Evolutionary conservation across 2,888 invertebrate species (phyloP).

Genomic region (Syritta pipiens): DNA sequence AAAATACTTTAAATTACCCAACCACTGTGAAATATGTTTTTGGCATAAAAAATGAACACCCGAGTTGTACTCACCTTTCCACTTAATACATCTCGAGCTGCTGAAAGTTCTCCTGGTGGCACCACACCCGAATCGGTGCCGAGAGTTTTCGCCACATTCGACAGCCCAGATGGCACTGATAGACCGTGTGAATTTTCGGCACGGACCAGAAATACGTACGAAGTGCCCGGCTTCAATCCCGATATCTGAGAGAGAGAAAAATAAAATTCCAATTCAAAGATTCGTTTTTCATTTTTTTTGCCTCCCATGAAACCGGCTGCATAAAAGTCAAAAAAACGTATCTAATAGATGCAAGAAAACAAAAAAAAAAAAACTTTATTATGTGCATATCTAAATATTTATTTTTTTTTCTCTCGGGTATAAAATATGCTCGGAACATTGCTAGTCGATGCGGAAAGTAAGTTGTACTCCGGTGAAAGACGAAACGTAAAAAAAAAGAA

Average conservation of each 20-base stretch:
- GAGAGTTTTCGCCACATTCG: conserved; percentile 85
- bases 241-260: conserved; percentile 79
- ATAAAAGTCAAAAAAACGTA: conserved; percentile 15
- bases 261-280: conserved; percentile 39
- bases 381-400: conserved; percentile 70
- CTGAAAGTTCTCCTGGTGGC: conserved; percentile 78
- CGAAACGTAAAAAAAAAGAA: background rate
- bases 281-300: conserved; percentile 1
- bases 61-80: conserved; percentile 76
- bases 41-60: background rate
- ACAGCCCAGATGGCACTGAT: conserved; percentile 88
- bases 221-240: conserved; percentile 87
- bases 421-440: conserved; percentile 39
- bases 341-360: conserved; percentile 65
- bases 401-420: too few relatives aligned
- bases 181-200: conserved; percentile 93
- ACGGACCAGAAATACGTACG: conserved; percentile 91
- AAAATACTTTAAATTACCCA: conserved; percentile 56
- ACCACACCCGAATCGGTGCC: conserved; percentile 78
- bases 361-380: conserved; percentile 55
- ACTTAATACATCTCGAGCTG: conserved; percentile 77
- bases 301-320: background rate
- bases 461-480: conserved; percentile 43
- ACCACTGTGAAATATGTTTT: conserved; percentile 45
- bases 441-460: conserved; percentile 54